These are phyloP conservation scores for Apamea epomidion DNA, from an alignment of 2,888 invertebrate species.

Conservation along the genomic window DNA sequence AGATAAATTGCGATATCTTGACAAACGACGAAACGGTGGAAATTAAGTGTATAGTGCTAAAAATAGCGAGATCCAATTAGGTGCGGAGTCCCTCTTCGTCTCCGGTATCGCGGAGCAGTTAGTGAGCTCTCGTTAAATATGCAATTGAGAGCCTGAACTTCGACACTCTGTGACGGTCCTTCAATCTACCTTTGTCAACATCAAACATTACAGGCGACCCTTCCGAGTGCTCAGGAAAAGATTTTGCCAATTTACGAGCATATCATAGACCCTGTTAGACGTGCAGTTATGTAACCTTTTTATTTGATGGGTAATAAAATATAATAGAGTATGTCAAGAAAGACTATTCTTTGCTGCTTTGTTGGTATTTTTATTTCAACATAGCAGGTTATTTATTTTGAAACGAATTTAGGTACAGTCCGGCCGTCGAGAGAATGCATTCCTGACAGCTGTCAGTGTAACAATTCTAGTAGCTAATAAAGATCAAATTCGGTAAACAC, in stretches of 20 bases:
- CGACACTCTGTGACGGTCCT: conserved; percentile 44
- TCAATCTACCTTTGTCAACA: conserved; percentile 59
- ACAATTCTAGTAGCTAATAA: neutral
- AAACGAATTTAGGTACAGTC: neutral
- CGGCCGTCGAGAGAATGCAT: too few species aligned
- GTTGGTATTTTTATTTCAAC: neutral
- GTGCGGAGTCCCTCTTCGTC: conserved; percentile 43
- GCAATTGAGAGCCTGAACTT: conserved; percentile 69
- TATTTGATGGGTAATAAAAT: conserved; percentile 49
- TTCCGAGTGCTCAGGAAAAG: conserved; percentile 25
- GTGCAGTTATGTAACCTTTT: conserved; percentile 52
- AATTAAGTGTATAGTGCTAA: conserved; percentile 54
- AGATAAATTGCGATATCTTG: conserved; percentile 47
- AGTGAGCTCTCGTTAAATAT: conserved; percentile 80
- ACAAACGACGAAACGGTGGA: conserved; percentile 38
- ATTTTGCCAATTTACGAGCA: conserved; percentile 53
- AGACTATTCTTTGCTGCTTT: neutral
- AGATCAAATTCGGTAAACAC: neutral
- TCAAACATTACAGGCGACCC: conserved; percentile 48
- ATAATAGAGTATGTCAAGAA: conserved; percentile 16
- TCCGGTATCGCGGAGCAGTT: conserved; percentile 69
- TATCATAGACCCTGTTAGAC: conserved; percentile 34
- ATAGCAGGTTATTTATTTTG: neutral
- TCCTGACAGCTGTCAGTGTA: neutral
- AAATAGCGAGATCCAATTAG: conserved; percentile 67